Base-by-base conservation (phyloP, 2,113 vertebrate genomes). In the Nerophis lumbriciformis region DNA sequence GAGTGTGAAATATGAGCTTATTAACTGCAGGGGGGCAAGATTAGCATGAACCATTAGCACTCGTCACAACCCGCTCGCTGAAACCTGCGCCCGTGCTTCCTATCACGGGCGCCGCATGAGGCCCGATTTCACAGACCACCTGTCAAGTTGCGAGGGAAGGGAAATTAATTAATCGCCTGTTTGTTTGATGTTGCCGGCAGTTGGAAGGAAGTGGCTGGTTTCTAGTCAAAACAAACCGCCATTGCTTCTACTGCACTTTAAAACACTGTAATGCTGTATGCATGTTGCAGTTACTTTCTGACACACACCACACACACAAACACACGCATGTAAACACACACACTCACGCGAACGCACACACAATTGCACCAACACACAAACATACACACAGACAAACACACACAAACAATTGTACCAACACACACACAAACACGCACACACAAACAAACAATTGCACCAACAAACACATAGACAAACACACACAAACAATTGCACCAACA, bases 171-270 rank as follows among this genome's bases (percentile, higher is more conserved):
- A 72, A 69, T 47, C 45, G 63, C 11, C 12, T 77, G 77, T 82
- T 83, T 87, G 76, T 73, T 80, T 76, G 70, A 42, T 53, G 76
- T 54, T 19, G 50, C 73, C 45, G 62, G 59, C 64, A 69, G 71
- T 52, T 77, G 71, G 62, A 70, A 85, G 84, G 85, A 87, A 85
- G 72, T 58, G 80, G 81, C 81, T 85, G 84, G 73, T 81, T 80
- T 83, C 58, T 75, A 84, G 65, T 73, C 51, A 86, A 85, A 89
- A 83, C 66, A 74, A 68, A 73, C 55, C 71, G 72, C 70, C 66
- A 72, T 58, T 69, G 65, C 60, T 68, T 67, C 71, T 45, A 3
- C 42, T 12, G 12, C 10, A 12, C 42, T 11, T 11, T 11, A 45
- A 11, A 45, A 45, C 10, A 6, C 4, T 12, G 42, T 12, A 45